Conservation (phyloP, 2,113 vertebrate genomes). For the Hyperopisus bebe region DNA sequence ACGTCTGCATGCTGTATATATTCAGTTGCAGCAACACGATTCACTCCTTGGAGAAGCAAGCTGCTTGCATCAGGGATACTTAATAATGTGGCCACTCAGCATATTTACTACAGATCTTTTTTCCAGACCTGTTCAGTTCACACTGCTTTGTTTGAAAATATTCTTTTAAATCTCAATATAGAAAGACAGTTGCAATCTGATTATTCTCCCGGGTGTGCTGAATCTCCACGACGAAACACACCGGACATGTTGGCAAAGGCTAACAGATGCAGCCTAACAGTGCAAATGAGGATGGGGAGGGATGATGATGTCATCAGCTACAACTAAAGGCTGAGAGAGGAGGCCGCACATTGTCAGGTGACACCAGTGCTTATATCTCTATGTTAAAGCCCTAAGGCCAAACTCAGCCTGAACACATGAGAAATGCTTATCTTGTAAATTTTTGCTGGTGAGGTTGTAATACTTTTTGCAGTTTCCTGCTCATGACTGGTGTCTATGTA, state of each 20-base stretch:
- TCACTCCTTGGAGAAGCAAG: neutral
- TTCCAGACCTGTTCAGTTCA: neutral
- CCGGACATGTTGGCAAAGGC: neutral
- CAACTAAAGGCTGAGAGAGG: neutral
- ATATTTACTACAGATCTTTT: neutral
- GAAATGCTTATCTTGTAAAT: neutral
- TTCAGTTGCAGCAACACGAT: neutral
- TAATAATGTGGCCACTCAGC: neutral
- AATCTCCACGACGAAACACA: neutral
- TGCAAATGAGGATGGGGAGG: neutral
- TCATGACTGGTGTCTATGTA: neutral
- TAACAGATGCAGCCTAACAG: neutral
- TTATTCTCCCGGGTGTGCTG: neutral
- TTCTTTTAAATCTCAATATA: neutral
- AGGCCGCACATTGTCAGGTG: neutral
- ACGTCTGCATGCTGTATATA: neutral
- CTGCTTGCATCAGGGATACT: neutral
- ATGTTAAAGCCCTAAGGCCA: neutral
- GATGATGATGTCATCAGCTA: neutral
- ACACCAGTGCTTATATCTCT: neutral
- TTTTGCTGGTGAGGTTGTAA: neutral
- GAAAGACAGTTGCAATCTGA: neutral
- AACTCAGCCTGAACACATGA: neutral
- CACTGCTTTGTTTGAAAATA: neutral
- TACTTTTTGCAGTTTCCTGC: neutral